These are phyloP conservation scores for Apogon talboti DNA, from an alignment of 2,797 vertebrate species.

Conservation along the genomic window DNA sequence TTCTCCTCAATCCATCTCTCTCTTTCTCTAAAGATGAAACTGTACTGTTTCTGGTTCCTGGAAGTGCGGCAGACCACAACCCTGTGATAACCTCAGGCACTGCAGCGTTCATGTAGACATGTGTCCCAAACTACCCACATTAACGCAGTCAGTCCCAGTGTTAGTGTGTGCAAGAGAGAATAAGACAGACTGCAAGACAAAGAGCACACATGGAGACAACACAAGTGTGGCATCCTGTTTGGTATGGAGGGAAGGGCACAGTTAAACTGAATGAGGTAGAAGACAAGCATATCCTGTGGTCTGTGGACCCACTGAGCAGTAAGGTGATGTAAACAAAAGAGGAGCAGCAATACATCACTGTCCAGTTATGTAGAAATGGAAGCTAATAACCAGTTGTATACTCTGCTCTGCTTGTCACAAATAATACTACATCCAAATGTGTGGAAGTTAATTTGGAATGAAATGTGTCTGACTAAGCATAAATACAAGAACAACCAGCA, in stretches of 20 bases:
- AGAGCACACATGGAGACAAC: constrained; percentile 27
- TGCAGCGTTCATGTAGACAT: constrained; percentile 65
- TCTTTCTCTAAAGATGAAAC: constrained; percentile 82
- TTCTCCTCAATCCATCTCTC: constrained; percentile 50
- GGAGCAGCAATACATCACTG: constrained; percentile 4
- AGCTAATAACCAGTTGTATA: neutral
- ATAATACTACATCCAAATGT: neutral
- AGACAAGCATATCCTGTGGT: constrained; percentile 55
- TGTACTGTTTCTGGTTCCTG: constrained; percentile 83
- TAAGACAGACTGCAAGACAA: constrained; percentile 7
- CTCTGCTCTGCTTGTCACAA: neutral
- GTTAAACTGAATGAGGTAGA: constrained; percentile 29
- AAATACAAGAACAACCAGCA: neutral
- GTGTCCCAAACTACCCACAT: constrained; percentile 50
- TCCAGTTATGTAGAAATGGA: constrained; percentile 46
- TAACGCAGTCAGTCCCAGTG: constrained; percentile 30
- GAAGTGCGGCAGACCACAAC: constrained; percentile 86
- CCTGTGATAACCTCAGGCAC: constrained; percentile 78
- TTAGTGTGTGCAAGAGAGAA: constrained; percentile 8
- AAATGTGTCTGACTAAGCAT: constrained; percentile 1
- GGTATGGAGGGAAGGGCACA: constrained; percentile 43
- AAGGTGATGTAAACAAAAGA: constrained; percentile 60
- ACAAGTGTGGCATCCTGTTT: constrained; percentile 70
- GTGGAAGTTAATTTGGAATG: neutral
- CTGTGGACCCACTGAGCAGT: constrained; percentile 59